Percentiles rank a stretch among this genome's conserved stretches.
Conservation (phyloP, 1,140 invertebrate species). For the Sitodiplosis mosellana region DNA sequence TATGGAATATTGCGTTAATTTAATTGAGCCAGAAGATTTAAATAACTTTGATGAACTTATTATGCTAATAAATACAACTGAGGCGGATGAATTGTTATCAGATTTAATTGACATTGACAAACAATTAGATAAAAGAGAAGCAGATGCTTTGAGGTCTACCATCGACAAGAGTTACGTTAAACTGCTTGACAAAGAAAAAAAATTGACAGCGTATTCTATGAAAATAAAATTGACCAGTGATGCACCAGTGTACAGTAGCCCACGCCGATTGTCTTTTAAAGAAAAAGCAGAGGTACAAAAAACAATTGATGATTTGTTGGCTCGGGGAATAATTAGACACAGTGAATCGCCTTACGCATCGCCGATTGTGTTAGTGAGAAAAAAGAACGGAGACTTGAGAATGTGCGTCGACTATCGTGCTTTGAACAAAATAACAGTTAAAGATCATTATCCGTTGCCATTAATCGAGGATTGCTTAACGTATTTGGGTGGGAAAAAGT, state of each 20-base stretch:
- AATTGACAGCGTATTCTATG: background rate
- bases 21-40: too few species aligned
- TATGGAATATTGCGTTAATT: too few species aligned
- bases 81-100: too few species aligned
- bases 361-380: constrained; percentile 6
- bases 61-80: too few species aligned
- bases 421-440: constrained; percentile 7
- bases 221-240: constrained; percentile 3
- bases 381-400: constrained; percentile 7
- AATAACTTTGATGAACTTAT: too few species aligned
- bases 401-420: constrained; percentile 9
- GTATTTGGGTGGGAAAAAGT: constrained; percentile 8
- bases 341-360: constrained; percentile 6
- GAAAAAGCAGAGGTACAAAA: constrained; percentile 11
- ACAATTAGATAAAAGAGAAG: too few species aligned
- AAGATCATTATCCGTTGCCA: constrained; percentile 8
- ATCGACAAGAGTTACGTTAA: too few species aligned
- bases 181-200: too few species aligned
- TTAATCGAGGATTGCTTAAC: constrained; percentile 10
- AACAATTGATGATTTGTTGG: constrained; percentile 11
- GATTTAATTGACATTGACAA: too few species aligned
- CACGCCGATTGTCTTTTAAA: constrained; percentile 10
- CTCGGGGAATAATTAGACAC: constrained; percentile 9
- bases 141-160: too few species aligned
- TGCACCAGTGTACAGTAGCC: constrained; percentile 6